These are phyloP conservation scores for Polyommatus iphigenia DNA, from an alignment of 2,888 invertebrate genomes.

Conservation along the genomic window DNA sequence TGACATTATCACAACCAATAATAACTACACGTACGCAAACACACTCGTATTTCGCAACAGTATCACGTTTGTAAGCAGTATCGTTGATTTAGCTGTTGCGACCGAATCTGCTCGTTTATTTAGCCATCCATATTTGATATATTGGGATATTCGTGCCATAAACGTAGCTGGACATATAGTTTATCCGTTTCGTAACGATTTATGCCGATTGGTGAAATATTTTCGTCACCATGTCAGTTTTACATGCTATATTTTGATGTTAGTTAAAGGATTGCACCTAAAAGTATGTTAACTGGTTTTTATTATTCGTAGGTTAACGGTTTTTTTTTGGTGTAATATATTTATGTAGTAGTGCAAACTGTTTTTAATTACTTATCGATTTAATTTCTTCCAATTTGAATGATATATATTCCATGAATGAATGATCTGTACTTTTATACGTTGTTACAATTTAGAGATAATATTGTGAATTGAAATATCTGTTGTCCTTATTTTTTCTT, in stretches of 20 bases:
- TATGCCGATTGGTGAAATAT: slow-evolving; percentile 10
- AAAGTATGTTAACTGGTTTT: not conserved
- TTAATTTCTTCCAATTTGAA: too few species aligned
- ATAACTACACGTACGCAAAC: not conserved
- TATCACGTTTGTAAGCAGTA: slow-evolving; percentile 5
- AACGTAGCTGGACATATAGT: not conserved
- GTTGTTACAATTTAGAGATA: too few species aligned
- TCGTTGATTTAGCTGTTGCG: slow-evolving; percentile 12
- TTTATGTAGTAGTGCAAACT: too few species aligned
- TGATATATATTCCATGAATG: too few species aligned
- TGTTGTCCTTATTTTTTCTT: too few species aligned
- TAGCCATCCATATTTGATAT: slow-evolving; percentile 17
- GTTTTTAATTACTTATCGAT: too few species aligned
- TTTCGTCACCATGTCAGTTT: not conserved
- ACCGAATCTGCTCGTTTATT: slow-evolving; percentile 14
- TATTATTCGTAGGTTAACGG: too few species aligned
- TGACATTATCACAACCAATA: not conserved
- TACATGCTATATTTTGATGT: not conserved
- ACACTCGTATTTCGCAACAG: not conserved
- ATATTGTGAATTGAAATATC: too few species aligned
- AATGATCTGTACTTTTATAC: too few species aligned
- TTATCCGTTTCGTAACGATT: slow-evolving; percentile 1
- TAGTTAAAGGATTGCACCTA: not conserved
- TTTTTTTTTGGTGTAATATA: too few species aligned
- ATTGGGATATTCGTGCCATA: slow-evolving; percentile 15